phyloP scores from a whole-genome alignment of 1,140 invertebrate species.

The Lutraria rhynchaena region DNA sequence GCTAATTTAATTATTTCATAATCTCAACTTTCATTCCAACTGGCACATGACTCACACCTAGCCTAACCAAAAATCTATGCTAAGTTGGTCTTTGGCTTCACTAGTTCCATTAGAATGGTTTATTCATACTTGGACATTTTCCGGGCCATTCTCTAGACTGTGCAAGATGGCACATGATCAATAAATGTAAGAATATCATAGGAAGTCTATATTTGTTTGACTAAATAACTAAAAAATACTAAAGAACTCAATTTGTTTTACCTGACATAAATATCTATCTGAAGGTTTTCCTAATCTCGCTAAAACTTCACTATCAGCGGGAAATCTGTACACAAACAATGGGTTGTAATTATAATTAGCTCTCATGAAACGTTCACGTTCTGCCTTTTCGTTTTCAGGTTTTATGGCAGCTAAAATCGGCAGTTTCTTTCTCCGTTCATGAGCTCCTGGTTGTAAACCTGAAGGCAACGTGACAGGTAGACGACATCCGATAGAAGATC shows the following conservation, averaged over 20 bases:
- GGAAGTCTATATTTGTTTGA: no score
- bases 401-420: slow-evolving; percentile 71
- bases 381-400: slow-evolving; percentile 72
- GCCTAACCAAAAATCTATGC: no score
- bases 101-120: no score
- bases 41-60: no score
- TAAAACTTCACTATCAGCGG: slow-evolving; percentile 65
- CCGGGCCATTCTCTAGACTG: no score
- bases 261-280: slow-evolving; percentile 65
- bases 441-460: slow-evolving; percentile 43
- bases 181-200: no score
- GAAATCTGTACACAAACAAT: slow-evolving; percentile 68
- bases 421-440: slow-evolving; percentile 66
- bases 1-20: no score
- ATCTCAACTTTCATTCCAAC: no score
- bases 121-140: no score
- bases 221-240: no score
- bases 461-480: slow-evolving; percentile 48
- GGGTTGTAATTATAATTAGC: slow-evolving; percentile 74
- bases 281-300: slow-evolving; percentile 67
- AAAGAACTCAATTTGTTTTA: background rate
- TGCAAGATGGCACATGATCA: no score
- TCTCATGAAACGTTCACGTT: slow-evolving; percentile 71
- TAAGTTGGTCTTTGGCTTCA: no score
- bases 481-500: slow-evolving; percentile 35